Evolutionary conservation across 2,888 invertebrate species (phyloP), one percentile per base, ranked within the genome.

Genomic region (Chalcosyrphus nemorum): DNA sequence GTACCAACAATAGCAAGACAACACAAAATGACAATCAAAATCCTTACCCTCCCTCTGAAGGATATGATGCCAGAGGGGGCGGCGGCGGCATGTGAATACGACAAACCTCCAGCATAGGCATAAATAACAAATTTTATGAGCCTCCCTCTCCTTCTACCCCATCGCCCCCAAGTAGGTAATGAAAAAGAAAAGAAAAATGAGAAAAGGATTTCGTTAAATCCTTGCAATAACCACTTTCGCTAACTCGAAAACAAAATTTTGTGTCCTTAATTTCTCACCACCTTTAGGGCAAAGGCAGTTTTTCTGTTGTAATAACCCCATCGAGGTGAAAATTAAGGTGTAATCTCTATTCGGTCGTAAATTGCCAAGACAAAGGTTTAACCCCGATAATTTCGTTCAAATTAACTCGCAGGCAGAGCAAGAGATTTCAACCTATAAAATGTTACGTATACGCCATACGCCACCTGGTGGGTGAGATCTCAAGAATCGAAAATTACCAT

Each of bases 1-100:
- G 54, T 47, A 68, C n/a, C 19, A 17, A 70, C 68, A 76, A 70
- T 63, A 61, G 75, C 41, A 71, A 61, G 61, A 56, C 71, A 66
- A 71, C 56, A 82, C 63, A 80, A 81, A 82, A 82, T 74, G 66
- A 78, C 82, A 82, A 82, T 77, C 82, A 78, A 72, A 78, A 68
- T 57, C 66, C 43, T n/a, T n/a, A n/a, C 56, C 56, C 24, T 72
- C 15, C 61, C 66, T 24, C 3, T 24, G 4, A 52, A 56, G 35
- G 43, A 75, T 61, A 57, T 41, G 43, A 66, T 54, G 72, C 35
- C 32, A 19, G 32, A 9, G 38, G 7, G 5, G 15, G 27, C n/a
- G 17, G 7, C 5, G n/a, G n/a, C n/a, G n/a, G n/a, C n/a, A n/a
- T n/a, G 2, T 11, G 32, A 24, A 43, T 45, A 45, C 13, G n/a